Conservation (phyloP, 2,113 vertebrate genomes). For the Elachura formosa region DNA sequence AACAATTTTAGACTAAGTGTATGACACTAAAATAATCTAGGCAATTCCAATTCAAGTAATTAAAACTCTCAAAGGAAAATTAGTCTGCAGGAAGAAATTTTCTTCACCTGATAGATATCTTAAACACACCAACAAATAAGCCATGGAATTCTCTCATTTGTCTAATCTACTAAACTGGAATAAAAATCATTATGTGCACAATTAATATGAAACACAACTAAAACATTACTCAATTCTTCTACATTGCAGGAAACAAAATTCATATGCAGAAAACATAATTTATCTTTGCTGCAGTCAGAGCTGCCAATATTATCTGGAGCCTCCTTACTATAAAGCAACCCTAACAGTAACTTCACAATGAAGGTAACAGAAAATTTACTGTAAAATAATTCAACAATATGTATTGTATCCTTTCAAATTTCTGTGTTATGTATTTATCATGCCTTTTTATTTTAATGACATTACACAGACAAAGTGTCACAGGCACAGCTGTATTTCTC, state of each 20-base stretch:
- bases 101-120: background rate
- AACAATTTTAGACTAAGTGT: background rate
- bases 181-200: background rate
- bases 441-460: background rate
- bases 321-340: background rate
- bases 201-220: background rate
- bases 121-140: background rate
- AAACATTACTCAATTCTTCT: background rate
- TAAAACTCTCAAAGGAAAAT: background rate
- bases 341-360: background rate
- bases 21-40: background rate
- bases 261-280: background rate
- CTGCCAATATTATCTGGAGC: background rate
- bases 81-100: background rate
- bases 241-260: background rate
- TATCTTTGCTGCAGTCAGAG: background rate
- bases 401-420: background rate
- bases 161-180: background rate
- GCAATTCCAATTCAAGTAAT: background rate
- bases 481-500: background rate
- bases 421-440: background rate
- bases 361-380: background rate
- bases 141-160: background rate
- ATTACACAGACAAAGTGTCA: background rate
- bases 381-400: background rate